phyloP scores from a whole-genome alignment of 1,140 invertebrate genomes.

The Ceratina calcarata region DNA sequence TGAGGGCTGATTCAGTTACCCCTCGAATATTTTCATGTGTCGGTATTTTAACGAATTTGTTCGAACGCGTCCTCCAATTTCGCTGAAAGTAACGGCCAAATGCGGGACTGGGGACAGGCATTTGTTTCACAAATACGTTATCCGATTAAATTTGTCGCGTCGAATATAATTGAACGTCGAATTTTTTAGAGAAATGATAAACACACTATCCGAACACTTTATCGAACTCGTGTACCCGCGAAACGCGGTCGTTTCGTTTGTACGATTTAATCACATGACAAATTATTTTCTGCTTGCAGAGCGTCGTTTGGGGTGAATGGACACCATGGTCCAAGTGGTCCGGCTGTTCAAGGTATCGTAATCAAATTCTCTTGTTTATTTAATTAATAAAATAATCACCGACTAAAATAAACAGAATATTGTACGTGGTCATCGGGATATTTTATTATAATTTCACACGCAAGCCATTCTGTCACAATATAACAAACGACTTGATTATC shows the following conservation, averaged over 20 bases:
- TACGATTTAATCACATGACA: slow-evolving; percentile 22
- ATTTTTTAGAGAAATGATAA: slow-evolving; percentile 33
- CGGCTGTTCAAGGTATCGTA: slow-evolving; percentile 80
- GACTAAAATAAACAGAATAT: too few relatives aligned
- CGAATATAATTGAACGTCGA: slow-evolving; percentile 43
- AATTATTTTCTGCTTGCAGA: slow-evolving; percentile 70
- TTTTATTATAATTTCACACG: too few relatives aligned
- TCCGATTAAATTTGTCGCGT: slow-evolving; percentile 31
- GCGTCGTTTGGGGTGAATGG: slow-evolving; percentile 80
- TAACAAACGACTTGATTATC: not conserved
- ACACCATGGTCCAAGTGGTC: slow-evolving; percentile 84
- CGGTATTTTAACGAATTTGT: slow-evolving; percentile 36
- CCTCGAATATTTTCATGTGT: slow-evolving; percentile 21
- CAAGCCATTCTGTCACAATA: too few relatives aligned
- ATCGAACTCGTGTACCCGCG: not conserved
- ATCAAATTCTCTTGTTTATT: not conserved
- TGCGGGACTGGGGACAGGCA: not conserved
- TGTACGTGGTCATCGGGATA: too few relatives aligned
- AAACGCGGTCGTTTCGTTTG: not conserved
- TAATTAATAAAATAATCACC: not conserved
- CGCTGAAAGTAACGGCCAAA: slow-evolving; percentile 27
- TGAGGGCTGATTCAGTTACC: slow-evolving; percentile 34
- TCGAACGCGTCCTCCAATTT: slow-evolving; percentile 27
- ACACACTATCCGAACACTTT: not conserved
- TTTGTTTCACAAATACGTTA: slow-evolving; percentile 19